Evolutionary conservation across 2,888 invertebrate species (phyloP).

Genomic region (Diarsia rubi): DNA sequence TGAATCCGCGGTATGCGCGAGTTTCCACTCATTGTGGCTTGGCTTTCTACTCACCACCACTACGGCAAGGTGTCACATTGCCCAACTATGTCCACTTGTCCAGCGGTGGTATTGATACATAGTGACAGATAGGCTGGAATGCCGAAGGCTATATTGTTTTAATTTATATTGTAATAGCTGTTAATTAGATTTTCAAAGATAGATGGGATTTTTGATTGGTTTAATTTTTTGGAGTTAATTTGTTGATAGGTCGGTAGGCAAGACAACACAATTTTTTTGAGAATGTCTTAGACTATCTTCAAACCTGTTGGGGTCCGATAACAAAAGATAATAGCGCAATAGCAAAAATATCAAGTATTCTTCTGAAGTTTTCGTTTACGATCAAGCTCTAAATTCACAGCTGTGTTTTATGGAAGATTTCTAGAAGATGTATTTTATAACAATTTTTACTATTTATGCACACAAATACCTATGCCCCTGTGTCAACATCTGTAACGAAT

Average conservation of each 20-base stretch:
- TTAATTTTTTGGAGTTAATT: slow-evolving; percentile 7
- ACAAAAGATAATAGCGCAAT: neutral
- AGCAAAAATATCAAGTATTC: neutral
- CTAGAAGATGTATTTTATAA: no score
- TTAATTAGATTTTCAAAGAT: slow-evolving; percentile 61
- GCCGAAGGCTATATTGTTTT: slow-evolving; percentile 63
- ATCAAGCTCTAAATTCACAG: no score
- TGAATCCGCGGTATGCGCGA: slow-evolving; percentile 86
- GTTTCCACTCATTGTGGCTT: slow-evolving; percentile 84
- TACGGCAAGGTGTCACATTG: slow-evolving; percentile 84
- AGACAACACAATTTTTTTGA: neutral
- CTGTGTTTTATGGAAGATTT: no score
- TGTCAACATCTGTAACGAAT: no score
- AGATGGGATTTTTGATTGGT: slow-evolving; percentile 41
- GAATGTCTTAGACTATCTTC: neutral
- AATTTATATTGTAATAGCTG: slow-evolving; percentile 60
- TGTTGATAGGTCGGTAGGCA: neutral
- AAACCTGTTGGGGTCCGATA: neutral
- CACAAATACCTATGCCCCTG: no score
- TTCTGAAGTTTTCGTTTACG: no score
- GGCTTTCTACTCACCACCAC: slow-evolving; percentile 79
- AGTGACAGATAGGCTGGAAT: slow-evolving; percentile 59
- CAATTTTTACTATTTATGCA: no score
- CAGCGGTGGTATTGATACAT: slow-evolving; percentile 50
- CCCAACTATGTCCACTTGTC: slow-evolving; percentile 71